Base-by-base conservation (phyloP, 2,113 vertebrate genomes). In the Eidolon helvum region DNA sequence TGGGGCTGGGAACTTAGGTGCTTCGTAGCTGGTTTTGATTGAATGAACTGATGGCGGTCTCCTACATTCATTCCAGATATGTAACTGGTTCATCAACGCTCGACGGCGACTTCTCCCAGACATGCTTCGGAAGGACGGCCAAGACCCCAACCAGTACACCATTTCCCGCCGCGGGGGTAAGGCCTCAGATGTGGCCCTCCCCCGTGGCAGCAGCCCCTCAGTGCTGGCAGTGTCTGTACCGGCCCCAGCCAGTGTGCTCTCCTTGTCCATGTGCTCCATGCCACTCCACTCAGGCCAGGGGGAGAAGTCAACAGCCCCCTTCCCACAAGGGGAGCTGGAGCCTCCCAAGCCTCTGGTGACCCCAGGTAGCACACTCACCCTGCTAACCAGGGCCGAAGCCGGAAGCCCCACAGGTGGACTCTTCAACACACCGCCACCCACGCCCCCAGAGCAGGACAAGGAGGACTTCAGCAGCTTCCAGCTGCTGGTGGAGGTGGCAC, bases 41-140 rank as follows among this genome's bases (percentile, higher is more conserved):
- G 4, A 40, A 8, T 87, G 33, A 96, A 90, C 88, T 94, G 48
- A 96, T 65, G 24, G 3, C 30, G 2, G 5, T 85, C 55, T 95
- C 33, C 63, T 40, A 8, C 38, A 22, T 7, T 80, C 40, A 14
- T 96, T 95, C 16, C 97, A 99, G 99, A 99, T 99, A 94, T 99
- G 99, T 97, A 99, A 99, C 98, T 99, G 99, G 99, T 99, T 99
- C 98, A 99, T 99, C 98, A 99, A 99, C 0, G 99, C 99, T 2
- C 98, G 99, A 8, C 98, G 99, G 40, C 98, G 99, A 71, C 99
- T 99, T 87, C 99, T 99, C 7, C 99, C 99, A 0, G 99, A 99
- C 97, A 99, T 99, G 98, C 99, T 99, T 87, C 99, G 99, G 88
- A 99, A 99, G 95, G 99, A 99, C 0, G 99, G 99, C 80, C 99